Evolutionary conservation across 2,888 invertebrate species (phyloP).

Genomic region (Thelaira solivaga): DNA sequence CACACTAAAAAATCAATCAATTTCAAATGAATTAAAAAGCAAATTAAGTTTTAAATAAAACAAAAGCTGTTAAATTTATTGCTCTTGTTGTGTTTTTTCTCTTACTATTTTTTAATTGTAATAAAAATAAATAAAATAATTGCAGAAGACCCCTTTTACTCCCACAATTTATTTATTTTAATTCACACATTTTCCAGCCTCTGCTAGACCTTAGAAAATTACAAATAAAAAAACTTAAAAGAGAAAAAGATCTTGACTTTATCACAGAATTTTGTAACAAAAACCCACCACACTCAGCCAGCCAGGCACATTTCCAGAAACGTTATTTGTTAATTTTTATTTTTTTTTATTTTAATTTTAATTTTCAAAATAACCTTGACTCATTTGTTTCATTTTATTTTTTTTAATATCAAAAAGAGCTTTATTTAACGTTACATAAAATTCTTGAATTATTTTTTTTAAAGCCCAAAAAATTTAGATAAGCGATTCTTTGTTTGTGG

Average conservation of each 20-base stretch:
- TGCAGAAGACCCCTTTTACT: not conserved
- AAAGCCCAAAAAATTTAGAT: not conserved
- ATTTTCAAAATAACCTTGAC: slow-evolving; percentile 36
- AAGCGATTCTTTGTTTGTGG: no score
- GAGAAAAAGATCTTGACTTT: slow-evolving; percentile 37
- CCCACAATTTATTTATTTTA: slow-evolving; percentile 21
- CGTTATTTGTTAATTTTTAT: not conserved
- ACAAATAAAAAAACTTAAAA: no score
- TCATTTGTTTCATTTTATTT: slow-evolving; percentile 22
- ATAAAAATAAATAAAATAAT: not conserved
- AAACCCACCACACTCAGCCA: not conserved
- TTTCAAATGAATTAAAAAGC: no score
- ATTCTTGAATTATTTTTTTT: not conserved
- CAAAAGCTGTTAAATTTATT: no score
- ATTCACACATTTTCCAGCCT: not conserved
- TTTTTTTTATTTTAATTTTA: not conserved
- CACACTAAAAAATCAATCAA: no score
- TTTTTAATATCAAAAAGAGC: slow-evolving; percentile 5
- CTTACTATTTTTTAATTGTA: no score
- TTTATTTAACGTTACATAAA: slow-evolving; percentile 8
- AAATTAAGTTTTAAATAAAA: no score
- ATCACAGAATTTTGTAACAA: slow-evolving; percentile 19
- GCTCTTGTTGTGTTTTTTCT: no score
- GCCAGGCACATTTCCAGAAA: slow-evolving; percentile 34
- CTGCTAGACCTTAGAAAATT: slow-evolving; percentile 2